Conservation (phyloP, 2,888 invertebrate genomes). For the Tricholauxania praeusta region DNA sequence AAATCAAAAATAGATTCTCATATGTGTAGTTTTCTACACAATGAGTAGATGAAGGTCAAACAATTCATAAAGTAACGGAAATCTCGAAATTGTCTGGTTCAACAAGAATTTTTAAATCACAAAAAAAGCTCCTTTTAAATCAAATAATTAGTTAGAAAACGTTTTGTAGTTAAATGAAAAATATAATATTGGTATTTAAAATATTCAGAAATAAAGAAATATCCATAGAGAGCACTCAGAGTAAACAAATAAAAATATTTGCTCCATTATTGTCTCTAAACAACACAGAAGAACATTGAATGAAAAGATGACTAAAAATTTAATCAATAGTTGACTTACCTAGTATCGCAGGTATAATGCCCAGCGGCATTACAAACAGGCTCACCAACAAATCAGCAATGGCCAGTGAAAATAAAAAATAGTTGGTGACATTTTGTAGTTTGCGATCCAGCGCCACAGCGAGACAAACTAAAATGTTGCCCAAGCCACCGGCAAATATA, state of each 20-base stretch:
- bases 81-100: no score
- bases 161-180: no score
- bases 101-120: no score
- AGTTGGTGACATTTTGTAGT: conserved; percentile 95
- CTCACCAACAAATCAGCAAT: conserved; percentile 95
- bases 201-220: no score
- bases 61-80: no score
- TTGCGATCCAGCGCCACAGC: conserved; percentile 91
- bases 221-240: no score
- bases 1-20: no score
- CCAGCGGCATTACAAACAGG: conserved; percentile 95
- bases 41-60: no score
- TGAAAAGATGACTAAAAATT: neutral
- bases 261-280: neutral
- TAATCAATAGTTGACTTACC: conserved; percentile 76
- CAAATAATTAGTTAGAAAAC: no score
- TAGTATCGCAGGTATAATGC: conserved; percentile 91
- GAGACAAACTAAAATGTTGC: conserved; percentile 93
- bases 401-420: conserved; percentile 92
- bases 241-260: neutral
- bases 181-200: no score
- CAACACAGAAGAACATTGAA: neutral
- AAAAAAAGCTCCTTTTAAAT: no score
- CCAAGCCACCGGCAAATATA: conserved; percentile 88
- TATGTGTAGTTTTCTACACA: no score